A percentile compares a stretch with the other conserved stretches of the same genome.
These are phyloP conservation scores for Drosophila azteca DNA, from an alignment of 1,140 invertebrate species.

Conservation along the genomic window DNA sequence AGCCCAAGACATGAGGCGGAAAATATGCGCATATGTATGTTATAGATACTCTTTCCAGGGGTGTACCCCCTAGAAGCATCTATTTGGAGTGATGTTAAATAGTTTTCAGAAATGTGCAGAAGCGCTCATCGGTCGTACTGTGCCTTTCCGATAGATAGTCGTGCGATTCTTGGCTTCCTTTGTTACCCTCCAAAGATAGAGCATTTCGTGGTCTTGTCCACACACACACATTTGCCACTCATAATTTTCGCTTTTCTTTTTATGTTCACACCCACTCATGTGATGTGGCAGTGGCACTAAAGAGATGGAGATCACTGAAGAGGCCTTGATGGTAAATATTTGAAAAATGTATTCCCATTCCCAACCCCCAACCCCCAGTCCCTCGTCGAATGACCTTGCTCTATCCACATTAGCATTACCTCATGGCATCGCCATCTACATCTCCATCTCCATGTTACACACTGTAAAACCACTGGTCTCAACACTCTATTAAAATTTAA, in stretches of 20 bases:
- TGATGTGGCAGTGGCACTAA: constrained; percentile 3
- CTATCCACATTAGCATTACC: constrained; percentile 7
- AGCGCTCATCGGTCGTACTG: too few species aligned
- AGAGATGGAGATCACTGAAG: constrained; percentile 5
- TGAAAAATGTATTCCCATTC: constrained; percentile 1
- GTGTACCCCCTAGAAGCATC: too few species aligned
- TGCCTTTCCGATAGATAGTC: too few species aligned
- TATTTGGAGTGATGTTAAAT: too few species aligned
- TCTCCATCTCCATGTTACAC: constrained; percentile 2
- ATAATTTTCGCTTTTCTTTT: constrained; percentile 20
- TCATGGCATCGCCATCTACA: not conserved
- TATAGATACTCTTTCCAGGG: too few species aligned
- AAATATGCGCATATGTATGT: too few species aligned
- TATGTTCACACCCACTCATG: constrained; percentile 30
- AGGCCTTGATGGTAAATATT: constrained; percentile 29
- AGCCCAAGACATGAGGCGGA: constrained; percentile 10
- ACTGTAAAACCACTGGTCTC: constrained; percentile 19
- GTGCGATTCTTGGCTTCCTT: too few species aligned
- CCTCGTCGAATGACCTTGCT: constrained; percentile 58
- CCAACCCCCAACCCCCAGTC: constrained; percentile 1
- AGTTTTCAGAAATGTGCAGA: too few species aligned
- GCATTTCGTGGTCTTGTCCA: not conserved
- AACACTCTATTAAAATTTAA: constrained; percentile 44
- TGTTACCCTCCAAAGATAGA: not conserved
- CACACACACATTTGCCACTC: not conserved